These are phyloP conservation scores for Campodea augens DNA, from an alignment of 1,140 invertebrate genomes.

Conservation along the genomic window DNA sequence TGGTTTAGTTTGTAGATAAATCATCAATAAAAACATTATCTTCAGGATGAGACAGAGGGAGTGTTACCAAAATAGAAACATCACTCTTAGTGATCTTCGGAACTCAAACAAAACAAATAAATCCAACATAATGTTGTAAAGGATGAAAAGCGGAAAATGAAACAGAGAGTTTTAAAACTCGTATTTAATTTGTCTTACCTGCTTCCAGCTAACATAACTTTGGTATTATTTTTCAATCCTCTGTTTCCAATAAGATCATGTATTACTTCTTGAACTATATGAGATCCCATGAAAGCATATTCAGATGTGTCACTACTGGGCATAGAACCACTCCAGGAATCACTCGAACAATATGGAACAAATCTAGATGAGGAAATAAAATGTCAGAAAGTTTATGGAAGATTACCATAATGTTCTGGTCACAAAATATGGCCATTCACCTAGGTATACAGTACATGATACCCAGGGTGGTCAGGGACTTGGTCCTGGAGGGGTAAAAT, in stretches of 20 bases:
- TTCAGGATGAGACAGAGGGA: no score
- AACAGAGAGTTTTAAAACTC: no score
- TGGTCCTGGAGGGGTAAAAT: no score
- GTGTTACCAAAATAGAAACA: no score
- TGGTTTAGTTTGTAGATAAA: no score
- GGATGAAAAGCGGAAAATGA: no score
- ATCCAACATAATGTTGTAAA: no score
- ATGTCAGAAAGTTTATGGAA: no score
- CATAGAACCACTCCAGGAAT: conserved; percentile 62
- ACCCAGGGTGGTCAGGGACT: no score
- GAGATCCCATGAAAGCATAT: conserved; percentile 74
- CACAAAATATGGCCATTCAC: neutral
- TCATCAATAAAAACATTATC: no score
- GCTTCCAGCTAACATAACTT: conserved; percentile 55
- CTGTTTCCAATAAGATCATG: conserved; percentile 39
- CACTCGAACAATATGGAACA: conserved; percentile 83
- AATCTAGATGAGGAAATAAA: conserved; percentile 30
- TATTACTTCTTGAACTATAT: conserved; percentile 58
- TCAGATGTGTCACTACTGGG: conserved; percentile 22
- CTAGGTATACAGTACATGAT: neutral
- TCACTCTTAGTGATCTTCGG: no score
- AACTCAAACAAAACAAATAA: no score
- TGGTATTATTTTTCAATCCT: conserved; percentile 35
- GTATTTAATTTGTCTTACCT: conserved; percentile 18
- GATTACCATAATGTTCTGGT: neutral